Conservation (phyloP, 2,113 vertebrate species). For the Malurus elegans region DNA sequence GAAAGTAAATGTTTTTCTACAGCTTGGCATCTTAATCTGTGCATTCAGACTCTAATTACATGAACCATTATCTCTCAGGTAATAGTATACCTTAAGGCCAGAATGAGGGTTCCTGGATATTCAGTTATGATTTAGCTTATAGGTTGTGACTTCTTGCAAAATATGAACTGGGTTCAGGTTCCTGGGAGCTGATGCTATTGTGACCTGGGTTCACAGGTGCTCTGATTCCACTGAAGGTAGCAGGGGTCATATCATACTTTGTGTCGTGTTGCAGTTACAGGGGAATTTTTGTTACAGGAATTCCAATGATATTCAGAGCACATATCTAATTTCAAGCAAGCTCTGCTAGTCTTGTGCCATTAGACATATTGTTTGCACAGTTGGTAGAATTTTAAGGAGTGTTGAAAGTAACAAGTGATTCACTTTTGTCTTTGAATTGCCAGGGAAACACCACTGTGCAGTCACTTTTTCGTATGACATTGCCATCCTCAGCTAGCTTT, state of each 20-base stretch:
- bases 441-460: not conserved
- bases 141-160: not conserved
- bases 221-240: not conserved
- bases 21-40: not conserved
- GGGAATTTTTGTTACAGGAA: conserved; percentile 20
- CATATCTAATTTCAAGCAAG: conserved; percentile 32
- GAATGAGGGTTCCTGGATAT: not conserved
- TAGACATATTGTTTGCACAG: conserved; percentile 61
- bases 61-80: not conserved
- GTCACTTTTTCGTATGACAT: not conserved
- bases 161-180: not conserved
- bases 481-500: conserved; percentile 21
- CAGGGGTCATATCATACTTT: not conserved
- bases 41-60: not conserved
- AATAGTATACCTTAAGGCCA: not conserved
- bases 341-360: conserved; percentile 37
- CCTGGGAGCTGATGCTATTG: not conserved
- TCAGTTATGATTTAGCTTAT: not conserved
- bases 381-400: conserved; percentile 41
- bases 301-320: conserved; percentile 32
- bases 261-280: not conserved
- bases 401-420: conserved; percentile 48
- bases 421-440: conserved; percentile 43
- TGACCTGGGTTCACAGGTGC: not conserved
- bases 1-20: not conserved